Evolutionary conservation across 2,888 invertebrate genomes (phyloP).

Genomic region (Hypselothyrea guttata): DNA sequence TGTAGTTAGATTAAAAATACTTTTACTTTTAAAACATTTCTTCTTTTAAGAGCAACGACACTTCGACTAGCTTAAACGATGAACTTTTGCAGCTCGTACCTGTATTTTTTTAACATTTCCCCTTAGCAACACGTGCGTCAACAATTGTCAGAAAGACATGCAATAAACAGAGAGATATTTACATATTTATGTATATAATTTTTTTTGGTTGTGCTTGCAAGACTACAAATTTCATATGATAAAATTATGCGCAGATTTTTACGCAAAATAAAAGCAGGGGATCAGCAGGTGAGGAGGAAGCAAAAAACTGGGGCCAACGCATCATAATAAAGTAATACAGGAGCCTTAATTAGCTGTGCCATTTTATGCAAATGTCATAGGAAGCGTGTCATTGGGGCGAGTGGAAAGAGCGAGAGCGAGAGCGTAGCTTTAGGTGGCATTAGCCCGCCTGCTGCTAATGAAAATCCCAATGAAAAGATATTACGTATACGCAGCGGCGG

Average conservation of each 20-base stretch:
- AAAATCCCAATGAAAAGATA: constrained; percentile 53
- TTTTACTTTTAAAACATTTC: neutral
- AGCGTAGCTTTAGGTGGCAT: too few species aligned
- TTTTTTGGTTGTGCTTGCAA: constrained; percentile 8
- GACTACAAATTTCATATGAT: constrained; percentile 17
- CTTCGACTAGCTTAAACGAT: neutral
- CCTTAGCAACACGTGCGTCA: constrained; percentile 27
- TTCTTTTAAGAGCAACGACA: neutral
- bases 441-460: constrained; percentile 44
- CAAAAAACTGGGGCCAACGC: constrained; percentile 3
- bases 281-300: neutral
- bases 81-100: constrained; percentile 7
- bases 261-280: constrained; percentile 4
- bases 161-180: constrained; percentile 37
- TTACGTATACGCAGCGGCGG: constrained; percentile 62
- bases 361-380: constrained; percentile 57
- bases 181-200: constrained; percentile 24
- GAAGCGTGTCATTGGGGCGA: constrained; percentile 4
- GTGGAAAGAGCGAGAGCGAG: neutral
- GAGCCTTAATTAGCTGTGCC: constrained; percentile 58
- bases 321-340: constrained; percentile 31
- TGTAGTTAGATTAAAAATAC: too few species aligned
- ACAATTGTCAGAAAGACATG: constrained; percentile 27
- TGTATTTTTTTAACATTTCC: constrained; percentile 13
- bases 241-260: constrained; percentile 38